Evolutionary conservation across 2,888 invertebrate genomes (phyloP), one percentile per base, ranked within the genome.

Genomic region (Lamellibrachia columna): DNA sequence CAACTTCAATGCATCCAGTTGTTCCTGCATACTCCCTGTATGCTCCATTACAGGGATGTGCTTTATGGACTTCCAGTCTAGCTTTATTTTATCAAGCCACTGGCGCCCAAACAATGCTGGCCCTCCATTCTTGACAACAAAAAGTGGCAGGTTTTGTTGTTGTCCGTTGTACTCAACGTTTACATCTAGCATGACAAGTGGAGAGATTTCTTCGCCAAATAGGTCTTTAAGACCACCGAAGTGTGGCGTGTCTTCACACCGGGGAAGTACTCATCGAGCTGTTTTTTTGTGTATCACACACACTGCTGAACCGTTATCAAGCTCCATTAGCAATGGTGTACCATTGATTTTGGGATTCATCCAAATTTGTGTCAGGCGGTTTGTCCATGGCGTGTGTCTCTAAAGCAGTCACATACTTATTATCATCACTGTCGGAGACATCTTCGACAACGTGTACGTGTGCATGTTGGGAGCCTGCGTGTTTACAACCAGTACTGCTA

Each of bases 1-100:
- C 90, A 90, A 90, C 90, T 90, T 90, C 7, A 90, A 1, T 90
- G 28, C 90, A 28, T 90, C 90, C 90, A 90, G 90, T 90, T 90
- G 90, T 90, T 90, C 40, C 90, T 90, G 90, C 90, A 90, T 40
- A 40, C 90, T 90, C 90, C 52, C 90, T 55, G 0, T 55, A 55
- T 55, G 55, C 55, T 55, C 9, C 3, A 9, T 55, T 55, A 9
- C 55, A 55, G 55, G 7, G 55, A 55, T 55, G 55, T 55, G 55
- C 9, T 55, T 90, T 2, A 55, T 2, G 90, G 52, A 90, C 90
- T 90, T 90, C 90, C 6, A 90, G 90, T 90, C 90, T 90, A 3
- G 90, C 90, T 90, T 90, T 9, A 90, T 90, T 9, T 11, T 3
- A 6, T 90, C 9, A 90, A 90, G 52, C 90, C 90, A 90, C 90